Evolutionary conservation across 2,888 invertebrate genomes (phyloP), one percentile per base, ranked within the genome.

Genomic region (Trachelus troglodyta): DNA sequence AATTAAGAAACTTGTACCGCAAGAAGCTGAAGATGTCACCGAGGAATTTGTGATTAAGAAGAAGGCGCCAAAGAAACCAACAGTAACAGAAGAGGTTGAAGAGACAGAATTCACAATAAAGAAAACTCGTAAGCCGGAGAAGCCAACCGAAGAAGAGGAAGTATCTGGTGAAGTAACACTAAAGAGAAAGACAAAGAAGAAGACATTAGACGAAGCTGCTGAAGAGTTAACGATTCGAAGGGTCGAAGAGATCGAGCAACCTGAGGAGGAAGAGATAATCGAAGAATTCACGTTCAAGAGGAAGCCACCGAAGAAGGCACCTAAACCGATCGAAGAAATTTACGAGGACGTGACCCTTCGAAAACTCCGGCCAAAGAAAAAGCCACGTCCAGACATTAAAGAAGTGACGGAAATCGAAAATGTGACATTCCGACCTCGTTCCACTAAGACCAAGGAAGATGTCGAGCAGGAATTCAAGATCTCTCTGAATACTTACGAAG

Each of bases 381-480:
- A 95, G 89, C 93, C 94, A 69, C 92, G 94, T 78, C 92, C 93
- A 11, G 95, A 95, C 83, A 92, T 95, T 82, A 95, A 95, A 73
- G 96, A 96, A 93, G 93, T 94, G 75, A 94, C 95, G 1, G 96
- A 95, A 87, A 94, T 95, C 12, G 95, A 96, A 92, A 95, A 94
- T 85, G 96, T 97, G 0, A 96, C 96, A 69, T 97, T 97, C 91
- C 94, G 95, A 85, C 96, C 96, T 15, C 95, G 95, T 91, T 92
- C 93, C 9, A 95, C 95, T 0, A 96, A 95, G 92, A 96, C 95
- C 0, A 96, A 96, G 91, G 97, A 97, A 93, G 96, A 97, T 86
- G 96, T 97, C 23, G 97, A 97, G 88, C 97, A 97, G 92, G 97
- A 97, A 92, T 97, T 97, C 89, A 97, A 96, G 91, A 97, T 97